phyloP scores from a whole-genome alignment of 2,797 vertebrate genomes.

The Helarctos malayanus region DNA sequence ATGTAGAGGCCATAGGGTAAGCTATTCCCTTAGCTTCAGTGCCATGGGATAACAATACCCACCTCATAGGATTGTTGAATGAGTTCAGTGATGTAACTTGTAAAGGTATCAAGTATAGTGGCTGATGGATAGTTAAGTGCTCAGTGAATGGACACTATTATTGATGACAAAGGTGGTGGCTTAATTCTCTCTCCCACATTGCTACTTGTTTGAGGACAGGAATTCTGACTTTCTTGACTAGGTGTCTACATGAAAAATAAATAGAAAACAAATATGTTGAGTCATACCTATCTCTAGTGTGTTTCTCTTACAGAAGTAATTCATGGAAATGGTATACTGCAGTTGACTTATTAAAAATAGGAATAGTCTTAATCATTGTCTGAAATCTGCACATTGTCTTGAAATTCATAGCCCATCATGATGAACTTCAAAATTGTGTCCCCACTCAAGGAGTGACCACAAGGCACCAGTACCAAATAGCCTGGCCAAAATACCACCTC shows the following conservation, averaged over 20 bases:
- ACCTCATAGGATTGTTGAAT: neutral
- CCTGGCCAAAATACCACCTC: neutral
- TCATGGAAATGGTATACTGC: neutral
- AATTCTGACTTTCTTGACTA: neutral
- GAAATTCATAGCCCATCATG: neutral
- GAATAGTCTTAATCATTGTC: neutral
- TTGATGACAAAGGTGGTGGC: neutral
- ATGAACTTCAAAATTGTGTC: slow-evolving; percentile 34
- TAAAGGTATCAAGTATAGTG: neutral
- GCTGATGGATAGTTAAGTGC: neutral
- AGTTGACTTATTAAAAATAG: neutral
- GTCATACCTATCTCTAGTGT: neutral
- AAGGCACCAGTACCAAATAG: neutral
- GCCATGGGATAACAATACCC: neutral
- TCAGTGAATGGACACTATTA: neutral
- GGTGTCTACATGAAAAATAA: neutral
- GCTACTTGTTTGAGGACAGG: neutral
- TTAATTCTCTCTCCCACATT: neutral
- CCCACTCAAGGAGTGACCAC: neutral
- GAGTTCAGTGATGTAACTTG: neutral
- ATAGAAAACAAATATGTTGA: slow-evolving; percentile 28
- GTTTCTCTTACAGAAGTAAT: slow-evolving; percentile 52
- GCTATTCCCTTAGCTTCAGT: neutral
- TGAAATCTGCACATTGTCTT: neutral
- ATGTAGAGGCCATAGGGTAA: neutral